These are phyloP conservation scores for Scolopax rusticola DNA, from an alignment of 2,797 vertebrate genomes.

Conservation along the genomic window DNA sequence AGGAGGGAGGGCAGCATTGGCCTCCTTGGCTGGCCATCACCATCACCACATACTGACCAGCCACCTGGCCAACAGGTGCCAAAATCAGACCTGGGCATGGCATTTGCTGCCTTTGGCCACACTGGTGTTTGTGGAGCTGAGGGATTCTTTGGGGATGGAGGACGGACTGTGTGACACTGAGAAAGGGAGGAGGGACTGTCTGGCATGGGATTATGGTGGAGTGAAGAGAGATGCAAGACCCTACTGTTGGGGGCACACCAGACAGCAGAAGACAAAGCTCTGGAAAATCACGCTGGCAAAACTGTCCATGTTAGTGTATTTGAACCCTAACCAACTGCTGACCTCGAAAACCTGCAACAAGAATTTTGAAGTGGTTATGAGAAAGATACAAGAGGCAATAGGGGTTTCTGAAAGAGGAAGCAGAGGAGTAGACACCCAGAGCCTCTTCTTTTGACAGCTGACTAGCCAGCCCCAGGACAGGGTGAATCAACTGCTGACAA, in stretches of 20 bases:
- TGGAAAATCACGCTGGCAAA: neutral
- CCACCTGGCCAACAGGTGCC: fast-evolving
- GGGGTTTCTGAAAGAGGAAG: neutral
- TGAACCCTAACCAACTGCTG: neutral
- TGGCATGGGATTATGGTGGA: neutral
- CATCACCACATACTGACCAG: neutral
- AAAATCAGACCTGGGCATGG: neutral
- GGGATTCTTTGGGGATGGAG: neutral
- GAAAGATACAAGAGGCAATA: neutral
- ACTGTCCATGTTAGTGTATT: neutral
- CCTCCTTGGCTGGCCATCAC: neutral
- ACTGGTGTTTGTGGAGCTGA: neutral
- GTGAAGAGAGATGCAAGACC: neutral
- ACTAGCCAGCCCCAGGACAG: neutral
- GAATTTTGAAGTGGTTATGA: neutral
- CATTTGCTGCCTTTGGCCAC: neutral
- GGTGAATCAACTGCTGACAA: neutral
- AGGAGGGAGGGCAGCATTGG: neutral
- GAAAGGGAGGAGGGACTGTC: neutral
- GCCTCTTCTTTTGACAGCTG: neutral
- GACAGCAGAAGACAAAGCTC: neutral
- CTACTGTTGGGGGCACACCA: neutral
- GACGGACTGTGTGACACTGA: neutral
- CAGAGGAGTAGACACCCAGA: neutral
- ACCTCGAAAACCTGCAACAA: neutral